phyloP scores from a whole-genome alignment of 2,113 vertebrate species.

The Sorex fumeus region DNA sequence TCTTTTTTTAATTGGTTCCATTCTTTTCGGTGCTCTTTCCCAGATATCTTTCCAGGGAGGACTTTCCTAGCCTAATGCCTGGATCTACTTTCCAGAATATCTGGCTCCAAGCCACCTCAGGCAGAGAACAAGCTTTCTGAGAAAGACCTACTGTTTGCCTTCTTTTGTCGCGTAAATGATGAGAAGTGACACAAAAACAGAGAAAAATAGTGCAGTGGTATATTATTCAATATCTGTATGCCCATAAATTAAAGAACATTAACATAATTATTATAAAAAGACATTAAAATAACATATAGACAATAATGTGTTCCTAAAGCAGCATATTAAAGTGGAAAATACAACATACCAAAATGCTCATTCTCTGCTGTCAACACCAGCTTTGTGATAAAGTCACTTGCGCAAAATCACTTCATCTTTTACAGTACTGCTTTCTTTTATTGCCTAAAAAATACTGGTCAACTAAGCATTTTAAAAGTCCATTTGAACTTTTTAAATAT shows the following conservation, averaged over 20 bases:
- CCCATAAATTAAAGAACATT: background rate
- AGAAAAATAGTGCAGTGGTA: background rate
- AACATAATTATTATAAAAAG: conserved; percentile 6
- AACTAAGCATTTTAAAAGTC: background rate
- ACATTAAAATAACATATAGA: background rate
- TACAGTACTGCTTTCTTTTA: background rate
- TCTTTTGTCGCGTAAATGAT: background rate
- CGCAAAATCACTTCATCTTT: background rate
- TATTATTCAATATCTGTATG: background rate
- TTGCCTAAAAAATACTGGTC: background rate
- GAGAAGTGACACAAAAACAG: background rate
- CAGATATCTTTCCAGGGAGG: background rate
- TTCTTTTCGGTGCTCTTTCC: background rate
- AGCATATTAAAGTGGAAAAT: background rate
- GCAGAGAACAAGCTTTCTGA: background rate
- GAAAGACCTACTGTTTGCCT: conserved; percentile 19
- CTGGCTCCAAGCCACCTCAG: background rate
- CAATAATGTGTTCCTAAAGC: background rate
- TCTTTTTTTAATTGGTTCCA: background rate
- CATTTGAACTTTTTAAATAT: background rate
- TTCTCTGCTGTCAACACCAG: background rate
- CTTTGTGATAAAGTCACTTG: background rate
- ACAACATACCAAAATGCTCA: background rate
- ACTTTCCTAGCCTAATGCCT: background rate
- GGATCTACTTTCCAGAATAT: background rate